Evolutionary conservation across 2,797 vertebrate species (phyloP).

Genomic region (Sylvilagus floridanus): DNA sequence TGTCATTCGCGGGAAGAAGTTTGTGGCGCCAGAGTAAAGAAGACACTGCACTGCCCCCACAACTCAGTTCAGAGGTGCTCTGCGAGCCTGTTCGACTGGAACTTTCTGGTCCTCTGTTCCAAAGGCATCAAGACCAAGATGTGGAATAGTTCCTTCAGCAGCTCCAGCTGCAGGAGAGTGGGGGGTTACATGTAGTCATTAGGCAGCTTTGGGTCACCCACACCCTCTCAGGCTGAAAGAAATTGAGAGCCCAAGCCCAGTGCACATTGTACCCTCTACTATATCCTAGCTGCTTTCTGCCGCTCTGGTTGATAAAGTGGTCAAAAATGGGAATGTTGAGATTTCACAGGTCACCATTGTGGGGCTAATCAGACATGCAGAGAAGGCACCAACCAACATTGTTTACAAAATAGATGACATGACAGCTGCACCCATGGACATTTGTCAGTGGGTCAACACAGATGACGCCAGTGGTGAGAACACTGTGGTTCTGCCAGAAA

Average conservation of each 20-base stretch:
- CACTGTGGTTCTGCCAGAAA: constrained; percentile 94
- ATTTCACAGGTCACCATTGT: constrained; percentile 95
- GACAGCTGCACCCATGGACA: constrained; percentile 95
- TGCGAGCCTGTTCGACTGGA: rapidly evolving
- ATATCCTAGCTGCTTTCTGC: constrained; percentile 97
- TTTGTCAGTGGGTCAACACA: constrained; percentile 97
- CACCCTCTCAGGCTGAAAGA: constrained; percentile 92
- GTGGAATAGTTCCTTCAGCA: constrained; percentile 88
- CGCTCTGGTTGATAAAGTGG: constrained; percentile 92
- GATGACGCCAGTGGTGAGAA: constrained; percentile 94
- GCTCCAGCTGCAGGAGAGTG: constrained; percentile 83
- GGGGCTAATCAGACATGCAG: constrained; percentile 94
- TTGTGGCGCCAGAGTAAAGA: constrained; percentile 65
- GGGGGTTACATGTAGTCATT: constrained; percentile 94
- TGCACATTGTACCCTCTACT: constrained; percentile 96
- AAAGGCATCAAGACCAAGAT: constrained; percentile 18
- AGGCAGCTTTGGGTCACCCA: constrained; percentile 95
- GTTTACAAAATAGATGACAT: constrained; percentile 99
- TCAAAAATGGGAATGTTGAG: constrained; percentile 94
- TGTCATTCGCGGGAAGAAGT: constrained; percentile 65
- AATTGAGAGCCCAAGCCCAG: constrained; percentile 92
- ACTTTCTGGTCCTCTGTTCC: not conserved
- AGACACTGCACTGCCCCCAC: rapidly evolving
- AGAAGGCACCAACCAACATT: constrained; percentile 98
- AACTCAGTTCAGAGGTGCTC: rapidly evolving